Evolutionary conservation across 2,888 invertebrate species (phyloP), one percentile per base, ranked within the genome.

Genomic region (Pyrrhopygopsis socrates): DNA sequence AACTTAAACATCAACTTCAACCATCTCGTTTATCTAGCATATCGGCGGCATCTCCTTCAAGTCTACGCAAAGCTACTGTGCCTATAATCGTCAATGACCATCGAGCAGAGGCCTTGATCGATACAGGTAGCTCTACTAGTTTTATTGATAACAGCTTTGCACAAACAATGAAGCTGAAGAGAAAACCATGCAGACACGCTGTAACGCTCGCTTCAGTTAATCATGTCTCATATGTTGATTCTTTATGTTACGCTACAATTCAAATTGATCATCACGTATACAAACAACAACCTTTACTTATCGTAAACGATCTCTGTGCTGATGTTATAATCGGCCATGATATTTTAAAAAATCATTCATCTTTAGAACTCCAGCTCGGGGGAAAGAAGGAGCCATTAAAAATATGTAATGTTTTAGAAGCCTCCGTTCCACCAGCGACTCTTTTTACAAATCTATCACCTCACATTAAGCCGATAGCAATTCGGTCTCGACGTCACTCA

Each of bases 291-390:
- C 75, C 54, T 24, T 70, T 76, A 20, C 60, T 82, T 20, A 29
- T 81, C 15, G 75, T 81, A 20, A 74, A 70, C n/a, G 73, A 78
- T 22, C 54, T 83, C 2, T 78, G 78, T 67, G 81, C 81, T n/a
- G 84, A 81, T 27, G 30, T 84, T 41, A 84, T 84, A 3, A 77
- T 84, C 24, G 84, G 84, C 1, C 84, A 84, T 77, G 84, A 81
- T 30, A 71, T 84, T 18, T 24, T 81, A 24, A 77, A 65, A 65
- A 20, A 63, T 15, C 83, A 83, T 54, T 79, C 79, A 18, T 34
- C 65, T 9, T 15, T 79, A 22, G 74, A 79, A 41, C 22, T 83
- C 3, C 11, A 67, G 2, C 60, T 83, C 45, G 79, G 83, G 18
- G 83, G 83, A 22, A 4, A 24, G n/a, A 54, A 54, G 30, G 34